These are phyloP conservation scores for Amphiprion percula DNA, from an alignment of 2,113 vertebrate species.

Conservation along the genomic window DNA sequence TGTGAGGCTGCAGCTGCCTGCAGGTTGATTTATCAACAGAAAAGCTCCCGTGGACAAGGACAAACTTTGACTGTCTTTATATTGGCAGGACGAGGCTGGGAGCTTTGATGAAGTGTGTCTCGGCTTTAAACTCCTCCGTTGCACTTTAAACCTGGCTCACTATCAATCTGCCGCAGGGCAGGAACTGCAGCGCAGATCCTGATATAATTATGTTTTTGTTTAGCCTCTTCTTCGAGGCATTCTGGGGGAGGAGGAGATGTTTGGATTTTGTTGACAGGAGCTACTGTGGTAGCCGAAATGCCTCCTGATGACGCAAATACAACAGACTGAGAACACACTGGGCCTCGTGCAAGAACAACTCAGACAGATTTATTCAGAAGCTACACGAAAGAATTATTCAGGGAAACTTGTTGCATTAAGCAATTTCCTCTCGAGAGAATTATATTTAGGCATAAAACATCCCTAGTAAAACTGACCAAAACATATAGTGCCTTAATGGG, in stretches of 20 bases:
- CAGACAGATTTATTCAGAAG: neutral
- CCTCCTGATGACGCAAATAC: neutral
- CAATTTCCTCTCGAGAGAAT: no score
- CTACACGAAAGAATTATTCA: neutral
- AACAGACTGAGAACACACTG: neutral
- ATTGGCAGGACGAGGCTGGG: constrained; percentile 22
- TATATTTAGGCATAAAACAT: no score
- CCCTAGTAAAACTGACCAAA: no score
- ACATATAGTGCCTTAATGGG: no score
- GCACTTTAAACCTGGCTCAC: constrained; percentile 32
- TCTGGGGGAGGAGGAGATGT: neutral
- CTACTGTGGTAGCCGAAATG: neutral
- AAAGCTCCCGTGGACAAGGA: constrained; percentile 15
- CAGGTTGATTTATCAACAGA: constrained; percentile 4
- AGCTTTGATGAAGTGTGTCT: constrained; percentile 32
- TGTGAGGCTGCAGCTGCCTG: neutral
- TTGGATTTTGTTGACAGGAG: neutral
- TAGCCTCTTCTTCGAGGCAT: neutral
- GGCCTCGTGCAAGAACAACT: neutral
- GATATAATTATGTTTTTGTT: neutral
- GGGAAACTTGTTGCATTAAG: no score
- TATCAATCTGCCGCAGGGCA: constrained; percentile 12
- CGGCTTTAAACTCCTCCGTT: constrained; percentile 18
- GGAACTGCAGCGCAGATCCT: neutral
- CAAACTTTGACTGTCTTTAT: constrained; percentile 15